phyloP scores from a whole-genome alignment of 2,797 vertebrate species.

The Aplochiton taeniatus region DNA sequence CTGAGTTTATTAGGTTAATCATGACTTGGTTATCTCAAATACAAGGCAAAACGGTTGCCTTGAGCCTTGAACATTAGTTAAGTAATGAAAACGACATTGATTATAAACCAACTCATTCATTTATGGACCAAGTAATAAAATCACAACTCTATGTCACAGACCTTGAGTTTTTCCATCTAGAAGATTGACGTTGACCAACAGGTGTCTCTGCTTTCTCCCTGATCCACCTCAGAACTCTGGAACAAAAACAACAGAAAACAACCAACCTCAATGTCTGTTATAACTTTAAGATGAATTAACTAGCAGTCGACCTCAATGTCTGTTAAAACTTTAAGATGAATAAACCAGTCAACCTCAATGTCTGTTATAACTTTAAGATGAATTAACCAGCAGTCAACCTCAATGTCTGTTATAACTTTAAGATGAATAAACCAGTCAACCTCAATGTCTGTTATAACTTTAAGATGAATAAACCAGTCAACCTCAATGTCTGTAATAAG shows the following conservation, averaged over 20 bases:
- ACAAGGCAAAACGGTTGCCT: too few species aligned
- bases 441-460: conserved; percentile 64
- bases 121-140: too few species aligned
- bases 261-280: conserved; percentile 61
- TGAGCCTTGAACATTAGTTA: too few species aligned
- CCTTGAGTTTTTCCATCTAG: too few species aligned
- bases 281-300: conserved; percentile 59
- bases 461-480: conserved; percentile 60
- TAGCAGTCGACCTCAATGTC: conserved; percentile 61
- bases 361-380: conserved; percentile 56
- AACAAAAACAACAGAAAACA: conserved; percentile 33
- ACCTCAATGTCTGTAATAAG: conserved; percentile 61
- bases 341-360: conserved; percentile 65
- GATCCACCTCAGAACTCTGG: conserved; percentile 33
- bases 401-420: conserved; percentile 62
- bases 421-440: conserved; percentile 62
- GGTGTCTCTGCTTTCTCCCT: background rate
- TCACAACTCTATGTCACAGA: too few species aligned
- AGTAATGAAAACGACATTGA: too few species aligned
- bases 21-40: too few species aligned
- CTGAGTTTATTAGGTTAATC: too few species aligned
- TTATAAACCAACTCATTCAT: too few species aligned
- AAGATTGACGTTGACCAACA: too few species aligned
- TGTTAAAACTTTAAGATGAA: conserved; percentile 55
- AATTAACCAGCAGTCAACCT: conserved; percentile 58